phyloP scores from a whole-genome alignment of 2,113 vertebrate species.

The Pangasianodon gigas region DNA sequence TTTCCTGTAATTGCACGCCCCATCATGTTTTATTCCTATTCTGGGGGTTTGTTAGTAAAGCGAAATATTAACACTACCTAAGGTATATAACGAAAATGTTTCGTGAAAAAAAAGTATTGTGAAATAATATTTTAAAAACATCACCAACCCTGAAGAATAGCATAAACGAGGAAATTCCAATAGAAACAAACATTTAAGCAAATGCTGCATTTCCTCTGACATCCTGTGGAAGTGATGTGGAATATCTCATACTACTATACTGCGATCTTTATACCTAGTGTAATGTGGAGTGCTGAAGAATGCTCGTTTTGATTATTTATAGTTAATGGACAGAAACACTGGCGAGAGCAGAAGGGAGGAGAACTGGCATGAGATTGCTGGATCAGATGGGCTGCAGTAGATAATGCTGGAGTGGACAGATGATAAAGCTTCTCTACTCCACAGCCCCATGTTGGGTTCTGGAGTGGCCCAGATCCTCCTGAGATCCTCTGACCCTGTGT shows the following conservation, averaged over 20 bases:
- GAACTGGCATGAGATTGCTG: slow-evolving; percentile 47
- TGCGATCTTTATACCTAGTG: background rate
- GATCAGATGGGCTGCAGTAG: slow-evolving; percentile 35
- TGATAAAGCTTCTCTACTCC: slow-evolving; percentile 37
- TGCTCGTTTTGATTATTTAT: background rate
- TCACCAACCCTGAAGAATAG: background rate
- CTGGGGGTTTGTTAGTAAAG: too few species aligned
- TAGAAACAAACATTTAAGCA: background rate
- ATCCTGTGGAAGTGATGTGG: background rate
- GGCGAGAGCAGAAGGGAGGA: background rate
- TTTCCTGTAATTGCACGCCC: too few species aligned
- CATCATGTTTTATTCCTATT: too few species aligned
- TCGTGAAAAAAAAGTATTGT: too few species aligned
- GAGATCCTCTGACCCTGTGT: slow-evolving; percentile 43
- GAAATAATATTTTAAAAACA: background rate
- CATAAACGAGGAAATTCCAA: background rate
- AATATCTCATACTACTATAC: background rate
- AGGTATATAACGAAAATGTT: too few species aligned
- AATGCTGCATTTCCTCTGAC: background rate
- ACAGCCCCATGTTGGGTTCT: background rate
- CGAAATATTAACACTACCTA: background rate
- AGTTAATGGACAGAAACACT: background rate
- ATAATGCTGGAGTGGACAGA: slow-evolving; percentile 19
- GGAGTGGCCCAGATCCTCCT: slow-evolving; percentile 19
- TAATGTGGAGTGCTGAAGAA: background rate